Conservation (phyloP, 2,888 invertebrate species). For the Hyposoter dolosus region DNA sequence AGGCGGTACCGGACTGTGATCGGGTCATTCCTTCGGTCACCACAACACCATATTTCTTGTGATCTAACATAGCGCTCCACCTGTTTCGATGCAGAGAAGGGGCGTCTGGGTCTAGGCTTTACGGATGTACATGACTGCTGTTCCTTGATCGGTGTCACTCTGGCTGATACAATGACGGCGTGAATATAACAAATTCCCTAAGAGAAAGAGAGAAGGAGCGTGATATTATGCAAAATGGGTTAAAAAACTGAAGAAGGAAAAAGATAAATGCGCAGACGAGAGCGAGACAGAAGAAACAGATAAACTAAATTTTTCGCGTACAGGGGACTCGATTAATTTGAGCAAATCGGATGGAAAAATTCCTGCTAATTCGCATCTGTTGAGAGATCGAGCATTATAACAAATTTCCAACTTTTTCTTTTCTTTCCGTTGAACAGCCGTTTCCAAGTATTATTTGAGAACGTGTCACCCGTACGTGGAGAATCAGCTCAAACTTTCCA, state of each 20-base stretch:
- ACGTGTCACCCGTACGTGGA: background rate
- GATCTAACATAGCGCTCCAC: constrained; percentile 83
- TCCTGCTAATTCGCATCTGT: background rate
- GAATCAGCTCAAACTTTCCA: constrained; percentile 3
- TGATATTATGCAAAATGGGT: constrained; percentile 18
- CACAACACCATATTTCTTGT: constrained; percentile 99
- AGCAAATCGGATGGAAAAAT: background rate
- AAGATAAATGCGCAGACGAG: constrained; percentile 29
- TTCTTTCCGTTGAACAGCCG: constrained; percentile 32
- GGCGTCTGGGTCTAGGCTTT: constrained; percentile 74
- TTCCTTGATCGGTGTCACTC: constrained; percentile 70
- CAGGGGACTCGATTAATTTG: background rate
- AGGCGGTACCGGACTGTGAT: constrained; percentile 97
- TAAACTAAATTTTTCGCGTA: constrained; percentile 10
- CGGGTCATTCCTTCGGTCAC: constrained; percentile 96
- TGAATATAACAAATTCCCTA: constrained; percentile 66
- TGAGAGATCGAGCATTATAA: background rate
- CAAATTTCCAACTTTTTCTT: constrained; percentile 61
- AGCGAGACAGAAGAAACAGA: constrained; percentile 26
- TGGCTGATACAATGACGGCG: constrained; percentile 76
- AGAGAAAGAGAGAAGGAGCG: constrained; percentile 20
- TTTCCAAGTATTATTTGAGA: background rate
- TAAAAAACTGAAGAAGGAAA: constrained; percentile 13
- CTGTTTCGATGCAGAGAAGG: constrained; percentile 76
- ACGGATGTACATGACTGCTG: constrained; percentile 71